phyloP scores from a whole-genome alignment of 2,113 vertebrate species.

The Bos javanicus region DNA sequence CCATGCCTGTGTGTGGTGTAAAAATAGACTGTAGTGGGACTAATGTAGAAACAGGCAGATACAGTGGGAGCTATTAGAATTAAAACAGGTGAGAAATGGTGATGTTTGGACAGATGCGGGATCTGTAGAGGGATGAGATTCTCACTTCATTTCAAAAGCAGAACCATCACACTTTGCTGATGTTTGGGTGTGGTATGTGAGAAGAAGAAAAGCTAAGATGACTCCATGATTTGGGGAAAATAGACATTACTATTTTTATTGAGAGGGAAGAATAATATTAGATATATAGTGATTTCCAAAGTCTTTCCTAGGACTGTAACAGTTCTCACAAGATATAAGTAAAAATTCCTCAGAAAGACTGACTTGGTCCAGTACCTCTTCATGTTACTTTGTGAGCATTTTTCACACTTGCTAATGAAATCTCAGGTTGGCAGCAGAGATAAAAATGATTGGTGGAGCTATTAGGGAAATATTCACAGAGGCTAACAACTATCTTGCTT shows the following conservation, averaged over 20 bases:
- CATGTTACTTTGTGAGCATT: constrained; percentile 21
- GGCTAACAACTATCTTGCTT: constrained; percentile 41
- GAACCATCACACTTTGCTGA: not conserved
- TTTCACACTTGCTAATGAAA: constrained; percentile 58
- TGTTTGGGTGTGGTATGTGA: not conserved
- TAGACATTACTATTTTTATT: not conserved
- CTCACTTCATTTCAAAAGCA: not conserved
- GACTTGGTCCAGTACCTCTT: not conserved
- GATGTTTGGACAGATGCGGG: not conserved
- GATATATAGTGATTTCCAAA: not conserved
- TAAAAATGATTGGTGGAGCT: constrained; percentile 61
- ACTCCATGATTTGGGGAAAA: not conserved
- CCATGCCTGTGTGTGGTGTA: not conserved
- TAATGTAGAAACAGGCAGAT: not conserved
- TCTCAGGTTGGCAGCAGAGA: constrained; percentile 45
- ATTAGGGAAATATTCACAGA: constrained; percentile 53
- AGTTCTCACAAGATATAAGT: not conserved
- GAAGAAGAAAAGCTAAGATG: not conserved
- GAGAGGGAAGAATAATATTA: not conserved
- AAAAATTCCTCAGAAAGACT: constrained; percentile 9
- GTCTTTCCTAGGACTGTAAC: not conserved
- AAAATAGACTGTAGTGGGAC: not conserved
- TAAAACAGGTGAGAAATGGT: not conserved
- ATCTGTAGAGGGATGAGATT: not conserved
- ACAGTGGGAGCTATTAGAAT: not conserved